Base-by-base conservation (phyloP, 2,113 vertebrate species). In the Coracopsis vasa region DNA sequence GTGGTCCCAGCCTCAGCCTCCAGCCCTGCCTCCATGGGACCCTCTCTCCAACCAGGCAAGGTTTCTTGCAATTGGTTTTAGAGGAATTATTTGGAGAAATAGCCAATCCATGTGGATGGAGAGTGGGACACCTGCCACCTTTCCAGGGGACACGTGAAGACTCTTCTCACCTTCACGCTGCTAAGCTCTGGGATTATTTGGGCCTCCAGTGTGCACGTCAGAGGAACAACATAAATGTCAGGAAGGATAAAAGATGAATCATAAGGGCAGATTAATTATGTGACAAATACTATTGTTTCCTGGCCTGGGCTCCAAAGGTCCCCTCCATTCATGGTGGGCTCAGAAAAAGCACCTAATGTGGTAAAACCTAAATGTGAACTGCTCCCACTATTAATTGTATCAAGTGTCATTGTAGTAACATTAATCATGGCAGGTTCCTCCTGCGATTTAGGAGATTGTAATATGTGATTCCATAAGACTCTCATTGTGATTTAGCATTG, bases 401-500 rank as follows among this genome's bases (percentile, higher is more conserved):
- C 74, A 85, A 66, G 56, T 47, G 62, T 51, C 66, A 3, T 5
- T 21, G 51, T 18, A 77, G 66, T 6, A 10, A 45, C 93, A 92
- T 91, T 37, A 84, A 91, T 95, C 89, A 95, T 1, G 1, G 48
- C 29, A 6, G 65, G 78, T n/a, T 91, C 39, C 86, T 81, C 20
- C 13, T 29, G 69, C 23, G 44, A 95, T 95, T 93, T 92, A 93
- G 86, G 93, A 73, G 93, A 90, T 56, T 84, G 94, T 90, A 88
- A 93, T 84, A 84, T 93, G 88, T 84, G 82, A 90, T 95, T 95
- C 94, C 88, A 47, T 92, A 93, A 95, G 96, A 81, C 80, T 94
- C 86, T 93, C 95, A 75, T 61, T 93, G 94, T 95, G 94, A 97
- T 96, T 84, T 94, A 93, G 41, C 95, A 51, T 95, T 97, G 96